Base-by-base conservation (phyloP, 2,888 invertebrate species). In the Macrosiphum euphorbiae region DNA sequence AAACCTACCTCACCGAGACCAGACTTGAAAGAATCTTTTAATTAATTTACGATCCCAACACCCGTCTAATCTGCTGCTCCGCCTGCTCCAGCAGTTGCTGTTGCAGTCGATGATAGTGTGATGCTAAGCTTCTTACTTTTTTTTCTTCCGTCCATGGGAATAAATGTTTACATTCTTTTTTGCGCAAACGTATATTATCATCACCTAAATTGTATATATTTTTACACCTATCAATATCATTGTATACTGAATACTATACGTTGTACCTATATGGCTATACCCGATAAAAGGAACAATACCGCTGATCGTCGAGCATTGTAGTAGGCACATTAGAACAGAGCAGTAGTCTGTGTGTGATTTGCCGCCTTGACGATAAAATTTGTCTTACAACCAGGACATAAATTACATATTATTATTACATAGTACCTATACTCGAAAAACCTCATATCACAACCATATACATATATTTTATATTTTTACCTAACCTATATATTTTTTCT, bases 21-120 rank as follows among this genome's bases (percentile, higher is more conserved):
- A 94, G 94, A 94, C 94, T 90, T 61, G 94, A 90, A 94, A 90
- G 94, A 94, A 94, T 94, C 94, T 94, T 94, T 90, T 86, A 90
- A 94, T 90, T 94, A 90, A 90, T 94, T 93, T 90, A 90, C 94
- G 85, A 89, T 89, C 93, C 89, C 85, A 90, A 93, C 93, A 90
- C 93, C 93, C 89, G 93, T 58, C 93, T 90, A 89, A 93, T 93
- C 89, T 78, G 28, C 44, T 35, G 26, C 47, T 41, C 58, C 28
- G 67, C 52, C 24, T 41, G 28, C 35, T 58, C n/a, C 24, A 3
- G 13, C 35, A n/a, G 20, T 67, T 78, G 13, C 28, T n/a, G 90
- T 90, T 61, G n/a, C 61, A 26, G 61, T 61, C 61, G 44, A 67
- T 44, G 28, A 35, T 50, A 50, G 50, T 88, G 67, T 78, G 67